phyloP scores from a whole-genome alignment of 1,140 invertebrate species.

The Nautilus pompilius region DNA sequence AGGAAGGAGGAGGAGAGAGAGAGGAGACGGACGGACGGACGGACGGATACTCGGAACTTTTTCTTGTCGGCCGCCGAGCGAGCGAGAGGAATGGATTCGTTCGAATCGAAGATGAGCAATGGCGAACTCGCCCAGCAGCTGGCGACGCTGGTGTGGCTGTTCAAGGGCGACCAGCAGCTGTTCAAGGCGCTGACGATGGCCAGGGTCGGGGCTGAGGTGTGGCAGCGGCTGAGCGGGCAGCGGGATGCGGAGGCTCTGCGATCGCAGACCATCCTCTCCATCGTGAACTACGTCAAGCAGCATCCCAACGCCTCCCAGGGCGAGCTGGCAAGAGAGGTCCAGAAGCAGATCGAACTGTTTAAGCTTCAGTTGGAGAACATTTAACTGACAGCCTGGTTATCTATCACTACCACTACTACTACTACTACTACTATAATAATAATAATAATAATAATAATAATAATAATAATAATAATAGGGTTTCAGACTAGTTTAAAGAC shows the following conservation, averaged over 20 bases:
- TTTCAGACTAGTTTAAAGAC: no score
- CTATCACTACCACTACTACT: no score
- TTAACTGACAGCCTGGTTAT: no score
- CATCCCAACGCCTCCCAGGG: constrained; percentile 36
- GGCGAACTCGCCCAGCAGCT: constrained; percentile 28
- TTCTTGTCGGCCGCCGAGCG: no score
- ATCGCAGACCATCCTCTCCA: constrained; percentile 28
- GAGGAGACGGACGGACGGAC: no score
- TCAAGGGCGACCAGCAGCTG: constrained; percentile 14
- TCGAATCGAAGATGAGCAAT: constrained; percentile 5
- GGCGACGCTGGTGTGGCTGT: constrained; percentile 21
- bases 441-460: no score
- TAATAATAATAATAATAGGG: no score
- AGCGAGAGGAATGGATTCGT: no score
- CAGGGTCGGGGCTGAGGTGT: constrained; percentile 26
- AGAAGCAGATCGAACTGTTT: constrained; percentile 29
- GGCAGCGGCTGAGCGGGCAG: constrained; percentile 25
- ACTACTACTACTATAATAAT: no score
- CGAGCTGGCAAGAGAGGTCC: constrained; percentile 27
- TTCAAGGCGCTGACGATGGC: constrained; percentile 15
- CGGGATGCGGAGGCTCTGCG: constrained; percentile 31
- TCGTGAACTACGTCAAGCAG: constrained; percentile 32
- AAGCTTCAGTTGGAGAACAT: constrained; percentile 25
- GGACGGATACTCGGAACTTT: no score
- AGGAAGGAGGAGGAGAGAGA: no score